phyloP scores from a whole-genome alignment of 2,797 vertebrate species.

The Acropternis orthonyx region DNA sequence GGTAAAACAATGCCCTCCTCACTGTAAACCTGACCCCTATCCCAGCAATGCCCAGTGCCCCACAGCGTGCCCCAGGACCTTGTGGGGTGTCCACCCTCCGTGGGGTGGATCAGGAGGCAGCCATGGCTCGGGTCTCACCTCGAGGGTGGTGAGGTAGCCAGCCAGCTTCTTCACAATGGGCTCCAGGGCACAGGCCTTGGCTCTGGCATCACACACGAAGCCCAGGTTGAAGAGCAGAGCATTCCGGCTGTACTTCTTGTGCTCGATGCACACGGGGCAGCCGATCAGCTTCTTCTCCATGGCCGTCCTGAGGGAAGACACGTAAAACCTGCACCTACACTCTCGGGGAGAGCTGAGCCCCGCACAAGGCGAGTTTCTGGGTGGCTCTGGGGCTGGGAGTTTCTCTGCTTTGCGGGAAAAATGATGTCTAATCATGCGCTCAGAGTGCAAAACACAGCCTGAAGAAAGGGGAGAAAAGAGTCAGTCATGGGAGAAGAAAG shows the following conservation, averaged over 20 bases:
- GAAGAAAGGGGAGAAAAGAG: rapidly evolving
- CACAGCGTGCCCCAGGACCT: rapidly evolving
- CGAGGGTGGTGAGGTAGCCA: conserved; percentile 94
- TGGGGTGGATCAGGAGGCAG: rapidly evolving
- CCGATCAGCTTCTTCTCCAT: conserved; percentile 99
- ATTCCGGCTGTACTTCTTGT: conserved; percentile 97
- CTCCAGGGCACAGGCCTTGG: conserved; percentile 94
- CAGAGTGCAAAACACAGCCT: background rate
- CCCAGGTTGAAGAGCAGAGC: conserved; percentile 97
- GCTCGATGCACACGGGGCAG: conserved; percentile 96
- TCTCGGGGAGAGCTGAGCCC: background rate
- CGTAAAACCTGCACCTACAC: rapidly evolving
- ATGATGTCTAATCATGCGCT: background rate
- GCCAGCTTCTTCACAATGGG: conserved; percentile 98
- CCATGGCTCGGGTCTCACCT: conserved; percentile 76
- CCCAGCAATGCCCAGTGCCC: background rate
- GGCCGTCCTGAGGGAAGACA: conserved; percentile 81
- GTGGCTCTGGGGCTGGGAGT: rapidly evolving
- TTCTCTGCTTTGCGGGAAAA: background rate
- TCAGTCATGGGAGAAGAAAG: background rate
- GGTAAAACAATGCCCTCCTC: background rate
- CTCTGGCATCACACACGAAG: conserved; percentile 91
- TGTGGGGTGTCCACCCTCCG: background rate
- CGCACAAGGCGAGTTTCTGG: rapidly evolving
- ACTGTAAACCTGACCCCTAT: background rate